Evolutionary conservation across 1,140 invertebrate species (phyloP).

Genomic region (Drosophila pectinifera): DNA sequence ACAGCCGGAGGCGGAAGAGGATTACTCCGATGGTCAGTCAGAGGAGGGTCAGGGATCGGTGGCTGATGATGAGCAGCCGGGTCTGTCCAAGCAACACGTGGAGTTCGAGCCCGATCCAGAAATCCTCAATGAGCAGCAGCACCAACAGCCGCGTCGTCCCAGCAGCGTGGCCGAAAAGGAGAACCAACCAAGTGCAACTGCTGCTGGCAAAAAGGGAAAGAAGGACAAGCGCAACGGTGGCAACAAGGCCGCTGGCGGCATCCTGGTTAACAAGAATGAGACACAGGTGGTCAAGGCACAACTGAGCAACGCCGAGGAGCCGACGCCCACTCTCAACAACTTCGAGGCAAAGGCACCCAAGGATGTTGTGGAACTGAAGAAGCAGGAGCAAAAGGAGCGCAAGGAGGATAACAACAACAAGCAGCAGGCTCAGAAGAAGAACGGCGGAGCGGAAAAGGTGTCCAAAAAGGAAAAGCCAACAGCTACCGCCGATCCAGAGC

Average conservation of each 20-base stretch:
- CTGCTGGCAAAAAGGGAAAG: constrained; percentile 84
- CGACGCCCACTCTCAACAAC: constrained; percentile 87
- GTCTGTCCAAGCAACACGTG: constrained; percentile 81
- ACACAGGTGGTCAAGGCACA: constrained; percentile 84
- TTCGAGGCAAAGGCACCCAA: constrained; percentile 92
- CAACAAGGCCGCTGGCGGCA: constrained; percentile 72
- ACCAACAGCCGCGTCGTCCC: constrained; percentile 54
- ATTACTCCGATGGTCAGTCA: constrained; percentile 79
- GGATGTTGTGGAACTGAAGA: constrained; percentile 90
- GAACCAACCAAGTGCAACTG: constrained; percentile 38
- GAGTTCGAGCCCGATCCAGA: constrained; percentile 84
- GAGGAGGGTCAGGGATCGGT: constrained; percentile 76
- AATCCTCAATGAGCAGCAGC: constrained; percentile 56
- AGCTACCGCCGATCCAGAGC: constrained; percentile 29
- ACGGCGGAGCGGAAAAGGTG: constrained; percentile 79
- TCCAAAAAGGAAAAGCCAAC: constrained; percentile 67
- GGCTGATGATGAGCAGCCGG: constrained; percentile 62
- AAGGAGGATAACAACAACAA: constrained; percentile 74
- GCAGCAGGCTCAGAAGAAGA: constrained; percentile 71
- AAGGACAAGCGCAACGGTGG: constrained; percentile 83
- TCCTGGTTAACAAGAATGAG: constrained; percentile 89
- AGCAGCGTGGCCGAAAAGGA: constrained; percentile 71
- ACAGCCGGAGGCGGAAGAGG: constrained; percentile 64
- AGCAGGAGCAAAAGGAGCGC: constrained; percentile 75
- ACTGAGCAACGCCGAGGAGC: constrained; percentile 51